Base-by-base conservation (phyloP, 2,797 vertebrate species). In the Sus cebifrons region DNA sequence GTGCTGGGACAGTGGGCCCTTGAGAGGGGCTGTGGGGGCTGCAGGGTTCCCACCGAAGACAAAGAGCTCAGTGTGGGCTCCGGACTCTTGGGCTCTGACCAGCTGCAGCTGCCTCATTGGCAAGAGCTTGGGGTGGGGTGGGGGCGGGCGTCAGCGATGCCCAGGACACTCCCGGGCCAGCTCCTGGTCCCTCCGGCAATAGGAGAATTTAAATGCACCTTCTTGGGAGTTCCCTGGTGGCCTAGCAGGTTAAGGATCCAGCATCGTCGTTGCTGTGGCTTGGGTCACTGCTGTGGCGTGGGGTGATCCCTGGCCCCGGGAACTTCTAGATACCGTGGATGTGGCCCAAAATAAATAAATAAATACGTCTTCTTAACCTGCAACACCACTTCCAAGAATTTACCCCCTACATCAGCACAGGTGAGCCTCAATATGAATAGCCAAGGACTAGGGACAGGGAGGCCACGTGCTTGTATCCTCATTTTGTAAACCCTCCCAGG, bases 31-130 rank as follows among this genome's bases (percentile, higher is more conserved):
- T 5, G 6, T 78, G 89, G 96, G 96, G 95, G 96, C 96, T 17
- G 83, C 93, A 92, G 90, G 85, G 73, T 97, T 98, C 96, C 97
- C 92, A 96, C 65, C 40, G 3, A 86, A 95, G 93, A 98, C 98
- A 98, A 98, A 98, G 98, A 93, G 32, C 68, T 77, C 95, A 97
- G 86, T 98, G 97, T 98, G 78, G 96, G 81, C 91, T 89, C 44
- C 0, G 2, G 96, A 84, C 86, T 95, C 96, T 87, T 32, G 83
- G 54, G 86, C 56, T 74, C 90, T 64, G 95, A 89, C 95, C 97
- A 97, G 96, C 98, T 97, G 96, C 98, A 98, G 97, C 98, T 97
- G 96, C 94, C 75, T 97, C 36, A 29, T 4, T 78, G 93, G 95
- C 71, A 84, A 54, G 83, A 95, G 85, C 32, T 36, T 94, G 96